Evolutionary conservation across 2,113 vertebrate genomes (phyloP), one percentile per base, ranked within the genome.

Genomic region (Periophthalmodon schlosseri): DNA sequence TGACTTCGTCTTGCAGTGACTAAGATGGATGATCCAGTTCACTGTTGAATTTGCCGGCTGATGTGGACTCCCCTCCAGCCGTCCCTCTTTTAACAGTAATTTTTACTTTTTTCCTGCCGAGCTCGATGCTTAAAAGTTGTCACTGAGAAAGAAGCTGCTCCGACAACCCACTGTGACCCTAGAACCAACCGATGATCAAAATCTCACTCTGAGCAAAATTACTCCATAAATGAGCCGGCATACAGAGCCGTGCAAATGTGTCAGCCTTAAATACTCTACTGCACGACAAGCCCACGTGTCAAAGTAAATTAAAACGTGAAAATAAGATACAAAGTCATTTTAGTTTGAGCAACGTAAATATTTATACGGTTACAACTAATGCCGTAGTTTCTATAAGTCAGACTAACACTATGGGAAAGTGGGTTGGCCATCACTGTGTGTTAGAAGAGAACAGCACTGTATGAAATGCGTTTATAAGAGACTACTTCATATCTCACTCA

Each of bases 61-160:
- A 69, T 69, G 52, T 65, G 3, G 72, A 74, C 71, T 73, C 15
- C 44, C 54, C 72, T 69, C 54, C 33, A 61, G 68, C 72, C 7
- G 56, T 72, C 70, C 67, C 49, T 70, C 71, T 72, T 78, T 74
- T 67, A 78, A 74, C 76, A 61, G 66, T 73, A 20, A 68, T 72
- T 69, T 73, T 28, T 46, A 34, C 46, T 63, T 80, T 80, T 82
- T 80, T 77, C 63, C 74, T 4, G 70, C 72, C 76, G 24, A 81
- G 75, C 28, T 68, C 24, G 9, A 70, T 76, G 75, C 61, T 84
- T 69, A 82, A 77, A 66, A 14, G 69, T 15, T 69, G 44, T 74
- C 68, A 73, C 69, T 63, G 52, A 46, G 64, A 24, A 76, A 60
- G 57, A 66, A 67, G 66, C 47, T 52, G 64, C 64, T 74, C n/a